These are phyloP conservation scores for Belgica antarctica DNA, from an alignment of 2,888 invertebrate genomes.

Conservation along the genomic window DNA sequence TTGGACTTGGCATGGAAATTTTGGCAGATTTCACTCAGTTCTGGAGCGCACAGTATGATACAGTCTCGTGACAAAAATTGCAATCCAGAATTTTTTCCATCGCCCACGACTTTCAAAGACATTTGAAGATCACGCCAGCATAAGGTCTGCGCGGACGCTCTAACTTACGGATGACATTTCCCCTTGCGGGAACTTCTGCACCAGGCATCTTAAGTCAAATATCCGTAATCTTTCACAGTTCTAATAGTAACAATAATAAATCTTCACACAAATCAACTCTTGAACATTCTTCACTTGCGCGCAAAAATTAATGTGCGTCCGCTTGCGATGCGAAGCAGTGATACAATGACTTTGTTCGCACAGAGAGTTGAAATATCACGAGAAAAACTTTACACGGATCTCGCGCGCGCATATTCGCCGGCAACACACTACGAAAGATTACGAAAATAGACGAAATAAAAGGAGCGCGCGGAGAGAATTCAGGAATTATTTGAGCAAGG, in stretches of 20 bases:
- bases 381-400: not conserved
- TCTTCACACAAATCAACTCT: not conserved
- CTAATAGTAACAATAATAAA: not conserved
- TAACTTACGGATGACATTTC: slow-evolving; percentile 36
- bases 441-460: too few species aligned
- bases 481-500: too few species aligned
- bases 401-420: too few species aligned
- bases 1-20: not conserved
- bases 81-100: too few species aligned
- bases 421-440: too few species aligned
- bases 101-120: too few species aligned
- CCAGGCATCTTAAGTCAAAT: not conserved
- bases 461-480: too few species aligned
- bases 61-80: too few species aligned
- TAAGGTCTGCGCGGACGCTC: not conserved
- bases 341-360: not conserved
- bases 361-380: not conserved
- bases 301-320: slow-evolving; percentile 27
- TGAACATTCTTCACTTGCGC: not conserved
- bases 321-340: slow-evolving; percentile 22
- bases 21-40: not conserved
- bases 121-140: too few species aligned
- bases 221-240: not conserved
- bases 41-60: too few species aligned
- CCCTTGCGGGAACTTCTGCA: slow-evolving; percentile 29